Conservation (phyloP, 2,888 invertebrate genomes). For the Yponomeuta cagnagella region DNA sequence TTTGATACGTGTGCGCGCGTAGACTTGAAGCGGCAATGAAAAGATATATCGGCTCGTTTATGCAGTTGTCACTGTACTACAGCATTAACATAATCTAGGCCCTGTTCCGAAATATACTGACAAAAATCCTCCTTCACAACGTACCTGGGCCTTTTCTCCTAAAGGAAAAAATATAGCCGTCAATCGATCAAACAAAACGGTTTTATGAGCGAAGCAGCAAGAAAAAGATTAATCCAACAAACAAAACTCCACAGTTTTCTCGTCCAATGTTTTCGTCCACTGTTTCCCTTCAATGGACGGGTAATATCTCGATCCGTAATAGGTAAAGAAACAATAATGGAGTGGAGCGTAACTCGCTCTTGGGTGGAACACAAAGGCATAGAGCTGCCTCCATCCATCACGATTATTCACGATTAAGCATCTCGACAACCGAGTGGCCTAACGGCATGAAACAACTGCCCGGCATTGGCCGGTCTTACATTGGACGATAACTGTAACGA, state of each 20-base stretch:
- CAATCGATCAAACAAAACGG: no score
- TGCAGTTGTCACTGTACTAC: no score
- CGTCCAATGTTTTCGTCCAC: background rate
- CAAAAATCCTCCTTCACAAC: no score
- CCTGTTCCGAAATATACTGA: no score
- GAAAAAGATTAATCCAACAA: background rate
- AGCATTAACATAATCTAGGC: no score
- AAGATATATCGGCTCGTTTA: no score
- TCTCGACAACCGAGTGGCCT: constrained; percentile 27
- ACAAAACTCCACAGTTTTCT: no score
- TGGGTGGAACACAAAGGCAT: constrained; percentile 25
- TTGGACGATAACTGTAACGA: constrained; percentile 19
- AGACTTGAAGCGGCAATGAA: no score
- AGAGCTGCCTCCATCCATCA: constrained; percentile 41
- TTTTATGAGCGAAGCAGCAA: no score
- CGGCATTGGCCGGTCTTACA: constrained; percentile 28
- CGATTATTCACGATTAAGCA: constrained; percentile 51
- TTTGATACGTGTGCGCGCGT: no score
- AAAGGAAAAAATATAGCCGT: no score
- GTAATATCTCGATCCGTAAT: background rate
- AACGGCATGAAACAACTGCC: constrained; percentile 32
- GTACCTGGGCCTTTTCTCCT: no score
- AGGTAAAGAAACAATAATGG: constrained; percentile 3
- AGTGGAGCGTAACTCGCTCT: background rate
- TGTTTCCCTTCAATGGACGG: background rate